Evolutionary conservation across 2,888 invertebrate species (phyloP).

Genomic region (Limulus polyphemus): DNA sequence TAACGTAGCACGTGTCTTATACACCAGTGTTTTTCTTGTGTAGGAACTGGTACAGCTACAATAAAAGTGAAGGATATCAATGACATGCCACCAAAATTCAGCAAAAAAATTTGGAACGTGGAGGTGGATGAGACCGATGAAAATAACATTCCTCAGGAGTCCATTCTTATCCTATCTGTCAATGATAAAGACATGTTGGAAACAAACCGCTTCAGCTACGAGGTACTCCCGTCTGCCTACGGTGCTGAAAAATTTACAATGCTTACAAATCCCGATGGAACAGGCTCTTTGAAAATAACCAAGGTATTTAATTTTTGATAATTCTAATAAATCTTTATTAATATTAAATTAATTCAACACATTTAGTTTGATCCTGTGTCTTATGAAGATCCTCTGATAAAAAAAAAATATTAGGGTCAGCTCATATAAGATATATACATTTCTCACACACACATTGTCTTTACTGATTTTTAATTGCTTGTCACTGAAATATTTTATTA

Average conservation of each 20-base stretch:
- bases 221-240: slow-evolving; percentile 61
- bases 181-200: slow-evolving; percentile 72
- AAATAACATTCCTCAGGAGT: slow-evolving; percentile 76
- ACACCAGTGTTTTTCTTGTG: neutral
- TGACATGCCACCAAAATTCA: slow-evolving; percentile 40
- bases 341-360: too few relatives aligned
- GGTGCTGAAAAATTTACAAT: slow-evolving; percentile 92
- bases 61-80: slow-evolving; percentile 39
- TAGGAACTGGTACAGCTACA: slow-evolving; percentile 35
- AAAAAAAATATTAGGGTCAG: neutral
- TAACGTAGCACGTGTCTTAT: too few relatives aligned
- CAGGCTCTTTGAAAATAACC: slow-evolving; percentile 83
- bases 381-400: too few relatives aligned
- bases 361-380: too few relatives aligned
- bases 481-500: too few relatives aligned
- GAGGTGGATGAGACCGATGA: slow-evolving; percentile 92
- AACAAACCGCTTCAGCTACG: slow-evolving; percentile 90
- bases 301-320: slow-evolving; percentile 33
- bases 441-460: too few relatives aligned
- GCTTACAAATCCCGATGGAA: slow-evolving; percentile 89
- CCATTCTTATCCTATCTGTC: slow-evolving; percentile 81
- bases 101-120: slow-evolving; percentile 28
- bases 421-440: too few relatives aligned
- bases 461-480: too few relatives aligned
- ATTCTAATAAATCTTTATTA: too few relatives aligned